phyloP scores from a whole-genome alignment of 2,888 invertebrate genomes.

The Pediacus dermestoides region DNA sequence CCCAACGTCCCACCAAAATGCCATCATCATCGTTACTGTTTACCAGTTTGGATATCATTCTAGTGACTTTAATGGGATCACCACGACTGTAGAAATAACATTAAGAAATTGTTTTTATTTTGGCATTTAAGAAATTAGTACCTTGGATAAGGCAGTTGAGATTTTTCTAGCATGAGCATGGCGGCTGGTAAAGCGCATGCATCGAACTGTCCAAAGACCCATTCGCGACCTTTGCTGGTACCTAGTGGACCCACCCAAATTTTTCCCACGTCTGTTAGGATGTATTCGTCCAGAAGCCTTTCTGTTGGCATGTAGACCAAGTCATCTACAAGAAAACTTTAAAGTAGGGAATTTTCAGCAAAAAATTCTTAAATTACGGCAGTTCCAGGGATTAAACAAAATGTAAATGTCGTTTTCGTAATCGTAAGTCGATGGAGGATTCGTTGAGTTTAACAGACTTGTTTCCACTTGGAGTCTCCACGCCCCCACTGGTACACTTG shows the following conservation, averaged over 20 bases:
- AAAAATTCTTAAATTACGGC: no score
- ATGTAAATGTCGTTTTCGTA: conserved; percentile 69
- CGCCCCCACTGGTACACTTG: conserved; percentile 62
- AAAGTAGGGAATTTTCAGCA: neutral
- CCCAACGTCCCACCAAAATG: conserved; percentile 70
- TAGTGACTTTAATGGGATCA: conserved; percentile 66
- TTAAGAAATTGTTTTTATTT: conserved; percentile 13
- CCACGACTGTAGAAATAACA: no score
- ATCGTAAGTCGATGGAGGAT: conserved; percentile 52
- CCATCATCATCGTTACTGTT: conserved; percentile 73
- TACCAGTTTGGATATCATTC: conserved; percentile 71
- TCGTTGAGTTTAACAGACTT: conserved; percentile 47
- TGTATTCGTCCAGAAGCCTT: conserved; percentile 68
- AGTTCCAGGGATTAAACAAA: conserved; percentile 80
- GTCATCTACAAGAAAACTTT: conserved; percentile 63
- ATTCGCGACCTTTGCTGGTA: conserved; percentile 70
- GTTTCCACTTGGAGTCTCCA: conserved; percentile 67
- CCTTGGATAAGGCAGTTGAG: conserved; percentile 58
- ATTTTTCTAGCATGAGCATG: conserved; percentile 67
- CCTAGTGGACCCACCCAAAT: conserved; percentile 78
- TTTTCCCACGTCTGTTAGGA: conserved; percentile 78
- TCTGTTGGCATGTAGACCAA: conserved; percentile 71
- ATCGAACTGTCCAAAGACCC: conserved; percentile 82
- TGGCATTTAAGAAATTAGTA: conserved; percentile 36
- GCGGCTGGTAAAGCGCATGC: conserved; percentile 66